phyloP scores from a whole-genome alignment of 2,113 vertebrate genomes.

The human (Homo sapiens) region DNA sequence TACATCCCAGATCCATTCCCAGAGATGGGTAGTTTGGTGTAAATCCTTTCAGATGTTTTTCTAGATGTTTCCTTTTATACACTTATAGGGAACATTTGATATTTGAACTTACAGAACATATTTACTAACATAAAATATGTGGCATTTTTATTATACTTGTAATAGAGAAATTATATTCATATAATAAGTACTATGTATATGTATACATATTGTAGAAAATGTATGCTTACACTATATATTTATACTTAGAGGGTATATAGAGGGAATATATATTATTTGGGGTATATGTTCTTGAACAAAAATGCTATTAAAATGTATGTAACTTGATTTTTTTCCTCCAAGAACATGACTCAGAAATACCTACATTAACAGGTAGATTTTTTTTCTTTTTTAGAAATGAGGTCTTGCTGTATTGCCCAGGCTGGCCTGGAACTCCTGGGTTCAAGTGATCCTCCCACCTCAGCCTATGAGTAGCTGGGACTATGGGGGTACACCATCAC shows the following conservation, averaged over 20 bases:
- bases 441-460: neutral
- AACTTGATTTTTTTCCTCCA: slow-evolving; percentile 40
- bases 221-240: neutral
- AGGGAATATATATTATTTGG: neutral
- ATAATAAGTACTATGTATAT: neutral
- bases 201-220: neutral
- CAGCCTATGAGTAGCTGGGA: neutral
- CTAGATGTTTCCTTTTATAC: neutral
- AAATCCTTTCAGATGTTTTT: neutral
- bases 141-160: neutral
- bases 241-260: neutral
- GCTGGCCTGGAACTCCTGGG: neutral
- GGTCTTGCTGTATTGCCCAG: neutral
- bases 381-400: neutral
- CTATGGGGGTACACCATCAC: neutral
- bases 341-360: neutral
- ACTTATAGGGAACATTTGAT: neutral
- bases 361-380: neutral
- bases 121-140: neutral
- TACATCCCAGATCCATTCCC: neutral
- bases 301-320: neutral
- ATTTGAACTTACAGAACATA: slow-evolving; percentile 11
- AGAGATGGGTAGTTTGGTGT: neutral
- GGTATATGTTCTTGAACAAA: neutral
- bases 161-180: too few relatives aligned